Conservation (phyloP, 2,113 vertebrate genomes). For the Xiphophorus couchianus region DNA sequence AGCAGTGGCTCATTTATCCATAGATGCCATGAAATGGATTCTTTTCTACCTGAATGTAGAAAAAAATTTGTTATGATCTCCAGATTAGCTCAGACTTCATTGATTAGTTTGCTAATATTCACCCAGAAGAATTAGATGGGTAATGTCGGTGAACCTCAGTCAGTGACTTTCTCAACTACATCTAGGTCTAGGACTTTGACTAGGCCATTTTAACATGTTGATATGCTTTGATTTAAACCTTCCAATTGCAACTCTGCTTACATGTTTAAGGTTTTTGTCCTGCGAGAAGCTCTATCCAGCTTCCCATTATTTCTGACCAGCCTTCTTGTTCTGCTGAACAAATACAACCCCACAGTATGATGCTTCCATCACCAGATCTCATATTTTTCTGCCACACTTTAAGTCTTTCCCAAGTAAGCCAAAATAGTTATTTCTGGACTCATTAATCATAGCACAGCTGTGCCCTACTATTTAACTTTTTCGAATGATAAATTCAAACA, state of each 20-base stretch:
- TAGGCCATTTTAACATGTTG: neutral
- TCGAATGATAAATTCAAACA: no score
- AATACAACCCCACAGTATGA: neutral
- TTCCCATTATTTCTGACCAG: neutral
- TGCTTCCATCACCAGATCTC: neutral
- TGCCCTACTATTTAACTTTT: no score
- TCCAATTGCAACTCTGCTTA: neutral
- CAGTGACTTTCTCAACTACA: neutral
- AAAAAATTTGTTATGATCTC: slow-evolving; percentile 32
- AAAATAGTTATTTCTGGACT: neutral
- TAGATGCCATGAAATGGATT: neutral
- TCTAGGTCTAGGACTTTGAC: neutral
- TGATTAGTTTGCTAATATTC: slow-evolving; percentile 61
- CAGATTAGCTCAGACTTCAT: slow-evolving; percentile 41
- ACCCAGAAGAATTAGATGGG: neutral
- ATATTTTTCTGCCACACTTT: neutral
- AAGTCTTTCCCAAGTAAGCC: neutral
- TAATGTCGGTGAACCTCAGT: no score
- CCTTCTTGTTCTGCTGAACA: neutral
- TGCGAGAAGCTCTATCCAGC: neutral
- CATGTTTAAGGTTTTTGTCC: neutral
- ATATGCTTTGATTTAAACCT: neutral
- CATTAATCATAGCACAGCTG: no score
- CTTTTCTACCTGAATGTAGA: neutral
- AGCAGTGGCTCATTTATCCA: neutral